Evolutionary conservation across 2,797 vertebrate genomes (phyloP).

Genomic region (Eulemur rubriventer): DNA sequence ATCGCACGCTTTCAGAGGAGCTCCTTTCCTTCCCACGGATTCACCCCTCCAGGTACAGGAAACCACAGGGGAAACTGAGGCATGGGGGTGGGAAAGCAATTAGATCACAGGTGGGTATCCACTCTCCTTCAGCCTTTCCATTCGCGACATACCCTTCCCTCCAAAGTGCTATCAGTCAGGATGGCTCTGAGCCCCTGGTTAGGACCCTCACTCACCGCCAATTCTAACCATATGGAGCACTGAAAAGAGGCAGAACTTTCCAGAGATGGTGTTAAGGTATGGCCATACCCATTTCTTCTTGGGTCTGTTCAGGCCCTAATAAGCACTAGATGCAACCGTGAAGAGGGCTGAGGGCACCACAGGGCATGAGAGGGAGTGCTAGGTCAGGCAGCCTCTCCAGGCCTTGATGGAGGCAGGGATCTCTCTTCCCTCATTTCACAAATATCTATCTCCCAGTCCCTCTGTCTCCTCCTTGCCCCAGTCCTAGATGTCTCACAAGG

Average conservation of each 20-base stretch:
- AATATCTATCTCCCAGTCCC: not conserved
- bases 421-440: not conserved
- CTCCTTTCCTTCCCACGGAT: constrained; percentile 70
- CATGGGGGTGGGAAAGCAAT: not conserved
- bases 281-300: not conserved
- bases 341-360: not conserved
- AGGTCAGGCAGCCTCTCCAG: not conserved
- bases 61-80: constrained; percentile 67
- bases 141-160: not conserved
- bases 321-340: not conserved
- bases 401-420: not conserved
- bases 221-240: not conserved
- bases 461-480: not conserved
- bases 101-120: not conserved
- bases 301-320: not conserved
- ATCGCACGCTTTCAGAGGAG: constrained; percentile 51
- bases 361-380: not conserved
- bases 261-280: not conserved
- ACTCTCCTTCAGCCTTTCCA: not conserved
- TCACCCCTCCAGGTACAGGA: constrained; percentile 43
- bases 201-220: not conserved
- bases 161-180: not conserved
- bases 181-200: not conserved
- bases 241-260: not conserved
- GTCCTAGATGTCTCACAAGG: not conserved